These are phyloP conservation scores for Nephrotoma flavescens DNA, from an alignment of 2,888 invertebrate species.

Conservation along the genomic window DNA sequence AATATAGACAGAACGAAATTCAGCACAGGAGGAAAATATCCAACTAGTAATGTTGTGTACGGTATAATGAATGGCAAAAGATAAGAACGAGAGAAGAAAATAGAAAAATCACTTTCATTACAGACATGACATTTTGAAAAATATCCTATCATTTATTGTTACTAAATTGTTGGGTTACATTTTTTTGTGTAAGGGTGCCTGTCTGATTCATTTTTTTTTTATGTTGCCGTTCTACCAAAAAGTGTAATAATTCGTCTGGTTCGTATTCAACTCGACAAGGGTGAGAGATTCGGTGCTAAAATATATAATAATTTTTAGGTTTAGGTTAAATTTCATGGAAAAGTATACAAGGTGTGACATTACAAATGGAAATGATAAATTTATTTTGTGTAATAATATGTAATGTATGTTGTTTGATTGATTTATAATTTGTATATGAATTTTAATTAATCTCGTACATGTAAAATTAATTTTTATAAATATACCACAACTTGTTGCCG, in stretches of 20 bases:
- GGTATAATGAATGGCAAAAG: not conserved
- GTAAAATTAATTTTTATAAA: not conserved
- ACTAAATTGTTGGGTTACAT: not conserved
- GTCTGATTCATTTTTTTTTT: not conserved
- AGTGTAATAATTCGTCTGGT: not conserved
- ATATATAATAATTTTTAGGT: not conserved
- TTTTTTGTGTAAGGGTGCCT: not conserved
- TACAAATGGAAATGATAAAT: not conserved
- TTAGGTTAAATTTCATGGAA: not conserved
- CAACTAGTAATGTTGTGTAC: not conserved
- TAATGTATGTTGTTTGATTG: not conserved
- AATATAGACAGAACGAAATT: not conserved
- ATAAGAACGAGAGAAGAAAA: not conserved
- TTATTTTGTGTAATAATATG: not conserved
- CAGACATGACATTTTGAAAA: not conserved
- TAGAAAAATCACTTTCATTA: not conserved
- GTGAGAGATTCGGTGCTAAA: not conserved
- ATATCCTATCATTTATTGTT: not conserved
- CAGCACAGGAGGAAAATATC: not conserved
- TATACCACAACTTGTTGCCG: not conserved
- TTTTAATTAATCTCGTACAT: not conserved
- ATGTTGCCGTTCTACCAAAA: not conserved
- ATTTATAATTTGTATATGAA: not conserved
- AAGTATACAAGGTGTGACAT: not conserved
- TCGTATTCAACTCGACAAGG: not conserved